Evolutionary conservation across 1,140 invertebrate species (phyloP), one percentile per base, ranked within the genome.

Genomic region (Tyrophagus putrescentiae): DNA sequence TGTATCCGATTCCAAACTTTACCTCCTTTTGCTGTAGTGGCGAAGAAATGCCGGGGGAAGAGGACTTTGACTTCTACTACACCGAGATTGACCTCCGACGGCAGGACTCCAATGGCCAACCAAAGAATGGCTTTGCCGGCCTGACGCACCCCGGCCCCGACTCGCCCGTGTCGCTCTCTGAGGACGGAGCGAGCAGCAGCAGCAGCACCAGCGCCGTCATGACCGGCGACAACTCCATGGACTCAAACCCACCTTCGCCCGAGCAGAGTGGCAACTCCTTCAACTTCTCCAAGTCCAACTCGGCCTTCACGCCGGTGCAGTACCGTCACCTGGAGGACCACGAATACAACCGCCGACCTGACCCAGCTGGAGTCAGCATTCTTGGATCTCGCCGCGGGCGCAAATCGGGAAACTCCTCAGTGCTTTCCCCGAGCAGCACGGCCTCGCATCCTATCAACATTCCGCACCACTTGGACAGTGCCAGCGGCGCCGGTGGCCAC

Each of bases 1-100:
- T 3, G 25, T 13, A 13, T 28, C 25, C 28, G 3, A 52, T 52
- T 29, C 1, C 23, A 28, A n/a, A n/a, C 27, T 18, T 52, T 56
- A 36, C 39, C 34, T 28, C 23, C 52, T n/a, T 56, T 29, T 16
- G 18, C 21, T 21, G 4, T 9, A 45, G 41, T 21, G 36, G 44
- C 25, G 56, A 57, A 57, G 57, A 59, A 29, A 59, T 28, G 25
- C 28, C 18, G 18, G 57, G 39, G 23, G 57, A 59, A 13, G 57
- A 59, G 36, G 57, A 59, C 23, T 59, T 59, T 23, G 57, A 59
- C 23, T 59, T 59, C 25, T 59, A 59, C 34, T 59, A 59, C 27
- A 59, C 57, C 16, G 57, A 59, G 34, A 31, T 45, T 1, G 57
- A 44, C 16, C 3, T 57, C 1, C 45, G 45, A 13, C 13, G 13